phyloP scores from a whole-genome alignment of 2,888 invertebrate species.

The Lobophora halterata region DNA sequence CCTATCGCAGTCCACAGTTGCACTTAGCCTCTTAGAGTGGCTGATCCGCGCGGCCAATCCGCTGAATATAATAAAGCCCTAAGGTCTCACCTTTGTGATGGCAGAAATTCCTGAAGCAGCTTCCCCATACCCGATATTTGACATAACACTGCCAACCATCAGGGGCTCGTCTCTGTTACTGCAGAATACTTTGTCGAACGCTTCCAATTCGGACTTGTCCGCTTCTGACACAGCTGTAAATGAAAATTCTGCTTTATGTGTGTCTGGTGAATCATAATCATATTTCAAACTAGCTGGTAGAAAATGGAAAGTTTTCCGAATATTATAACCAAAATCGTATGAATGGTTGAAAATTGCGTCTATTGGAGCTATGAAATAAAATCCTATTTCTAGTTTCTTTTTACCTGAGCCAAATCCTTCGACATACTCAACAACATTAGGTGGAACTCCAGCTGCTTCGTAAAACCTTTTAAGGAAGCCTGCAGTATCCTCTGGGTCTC shows the following conservation, averaged over 20 bases:
- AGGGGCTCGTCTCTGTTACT: slow-evolving; percentile 74
- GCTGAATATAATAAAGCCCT: no score
- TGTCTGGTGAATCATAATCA: neutral
- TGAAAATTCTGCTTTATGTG: neutral
- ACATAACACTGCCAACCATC: slow-evolving; percentile 67
- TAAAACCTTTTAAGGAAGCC: slow-evolving; percentile 63
- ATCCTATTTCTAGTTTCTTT: no score
- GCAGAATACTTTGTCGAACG: slow-evolving; percentile 79
- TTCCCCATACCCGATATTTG: slow-evolving; percentile 54
- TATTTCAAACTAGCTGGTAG: neutral
- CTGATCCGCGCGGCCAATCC: no score
- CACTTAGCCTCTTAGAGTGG: no score
- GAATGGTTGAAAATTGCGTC: no score
- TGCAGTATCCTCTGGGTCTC: slow-evolving; percentile 33
- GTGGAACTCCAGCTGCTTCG: slow-evolving; percentile 78
- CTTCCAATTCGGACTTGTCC: slow-evolving; percentile 83
- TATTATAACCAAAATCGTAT: neutral
- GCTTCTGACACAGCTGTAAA: slow-evolving; percentile 64
- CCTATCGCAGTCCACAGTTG: no score
- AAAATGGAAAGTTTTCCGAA: neutral
- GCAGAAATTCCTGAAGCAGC: slow-evolving; percentile 71
- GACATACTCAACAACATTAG: slow-evolving; percentile 79
- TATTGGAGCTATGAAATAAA: no score
- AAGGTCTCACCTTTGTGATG: slow-evolving; percentile 76
- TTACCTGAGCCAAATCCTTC: slow-evolving; percentile 85